Conservation (phyloP, 2,113 vertebrate genomes). For the Centropristis striata region DNA sequence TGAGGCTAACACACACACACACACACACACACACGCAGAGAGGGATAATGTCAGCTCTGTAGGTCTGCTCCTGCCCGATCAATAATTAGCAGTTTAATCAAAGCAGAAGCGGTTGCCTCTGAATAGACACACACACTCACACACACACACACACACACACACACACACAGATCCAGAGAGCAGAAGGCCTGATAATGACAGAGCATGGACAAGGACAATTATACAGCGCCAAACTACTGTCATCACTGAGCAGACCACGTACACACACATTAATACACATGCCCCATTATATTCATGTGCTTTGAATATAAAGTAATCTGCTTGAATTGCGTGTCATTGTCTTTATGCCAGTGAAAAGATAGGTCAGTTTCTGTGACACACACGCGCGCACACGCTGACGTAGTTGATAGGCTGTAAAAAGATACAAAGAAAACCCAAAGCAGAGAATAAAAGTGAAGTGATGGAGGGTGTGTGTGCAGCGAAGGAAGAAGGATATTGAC, state of each 20-base stretch:
- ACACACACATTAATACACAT: slow-evolving; percentile 13
- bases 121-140: slow-evolving; percentile 23
- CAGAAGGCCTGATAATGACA: slow-evolving; percentile 61
- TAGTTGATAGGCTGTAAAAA: slow-evolving; percentile 27
- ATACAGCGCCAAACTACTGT: slow-evolving; percentile 29
- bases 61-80: slow-evolving; percentile 46
- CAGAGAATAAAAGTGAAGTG: neutral
- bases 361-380: slow-evolving; percentile 1
- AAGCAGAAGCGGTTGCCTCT: slow-evolving; percentile 51
- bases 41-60: slow-evolving; percentile 42
- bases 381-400: neutral
- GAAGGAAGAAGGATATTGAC: neutral
- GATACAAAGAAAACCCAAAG: neutral
- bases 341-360: neutral
- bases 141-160: slow-evolving; percentile 2
- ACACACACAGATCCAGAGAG: slow-evolving; percentile 2
- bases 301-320: slow-evolving; percentile 44
- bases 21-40: neutral
- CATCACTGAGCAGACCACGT: slow-evolving; percentile 27
- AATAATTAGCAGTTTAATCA: slow-evolving; percentile 71
- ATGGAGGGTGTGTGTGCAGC: neutral
- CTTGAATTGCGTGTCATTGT: slow-evolving; percentile 7
- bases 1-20: neutral
- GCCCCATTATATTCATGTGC: slow-evolving; percentile 36
- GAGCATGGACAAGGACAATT: slow-evolving; percentile 59